Evolutionary conservation across 2,888 invertebrate species (phyloP), one percentile per base, ranked within the genome.

Genomic region (Dexiosoma caninum): DNA sequence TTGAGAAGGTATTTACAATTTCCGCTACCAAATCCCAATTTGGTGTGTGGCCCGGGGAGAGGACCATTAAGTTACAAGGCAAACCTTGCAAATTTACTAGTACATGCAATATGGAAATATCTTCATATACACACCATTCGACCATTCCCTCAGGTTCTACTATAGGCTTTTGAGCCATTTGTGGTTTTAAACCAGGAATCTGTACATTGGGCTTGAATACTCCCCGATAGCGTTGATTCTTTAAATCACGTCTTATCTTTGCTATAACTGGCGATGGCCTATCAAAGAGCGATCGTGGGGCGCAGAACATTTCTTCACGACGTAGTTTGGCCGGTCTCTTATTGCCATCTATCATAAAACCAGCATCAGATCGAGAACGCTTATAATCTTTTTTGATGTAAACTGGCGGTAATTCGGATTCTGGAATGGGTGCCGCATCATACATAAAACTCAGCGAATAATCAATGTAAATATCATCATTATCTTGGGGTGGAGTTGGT

Each of bases 1-100:
- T 93, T 57, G 96, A 95, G n/a, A 93, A 94, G 81, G 95, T 94
- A 90, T 95, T 97, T 1, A 98, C 97, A 85, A 95, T 93, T 88
- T 98, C 97, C 21, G 97, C 94, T 8, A 96, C 96, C 88, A 98
- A 93, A 89, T 99, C 98, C 98, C 98, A 99, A 91, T 99, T 99
- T 51, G 97, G 95, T 27, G 95, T 95, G 87, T 96, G 97, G 0
- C 95, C 96, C 0, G 95, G 96, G 81, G 95, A 95, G 77, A 94
- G 91, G 75, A 94, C 93, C 89, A 94, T 92, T 83, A 95, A 92
- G 91, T 94, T 95, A 75, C 95, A 88, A 0, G 95, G 95, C 64
- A 97, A 89, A 27, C 95, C 94, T 90, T 95, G 95, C 81, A 93
- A 91, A 85, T 93, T 92, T 83, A 95, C 94, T 57, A 95, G 92